Conservation (phyloP, 2,888 invertebrate species). For the Protonemura montana region DNA sequence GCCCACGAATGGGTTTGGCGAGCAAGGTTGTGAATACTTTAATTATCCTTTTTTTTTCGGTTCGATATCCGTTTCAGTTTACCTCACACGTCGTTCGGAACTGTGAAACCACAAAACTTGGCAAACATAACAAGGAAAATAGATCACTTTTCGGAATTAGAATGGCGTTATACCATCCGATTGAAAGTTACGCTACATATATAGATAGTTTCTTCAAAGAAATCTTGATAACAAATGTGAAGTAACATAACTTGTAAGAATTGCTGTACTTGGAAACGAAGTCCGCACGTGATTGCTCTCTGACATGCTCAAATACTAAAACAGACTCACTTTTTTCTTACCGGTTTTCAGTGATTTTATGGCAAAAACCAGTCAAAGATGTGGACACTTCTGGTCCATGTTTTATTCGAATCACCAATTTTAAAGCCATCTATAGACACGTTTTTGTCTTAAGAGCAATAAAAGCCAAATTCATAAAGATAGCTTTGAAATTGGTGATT, state of each 20-base stretch:
- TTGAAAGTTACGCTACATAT: background rate
- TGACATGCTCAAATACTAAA: background rate
- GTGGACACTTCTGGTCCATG: too few relatives aligned
- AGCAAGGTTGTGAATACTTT: background rate
- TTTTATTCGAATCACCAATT: too few relatives aligned
- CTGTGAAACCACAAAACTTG: background rate
- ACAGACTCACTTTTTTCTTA: background rate
- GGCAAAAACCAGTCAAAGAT: background rate
- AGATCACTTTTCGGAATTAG: background rate
- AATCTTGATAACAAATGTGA: background rate
- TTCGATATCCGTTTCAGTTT: background rate
- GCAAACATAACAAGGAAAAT: background rate
- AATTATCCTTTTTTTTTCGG: background rate
- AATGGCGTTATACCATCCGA: background rate
- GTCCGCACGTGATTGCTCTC: background rate
- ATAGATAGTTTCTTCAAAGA: background rate
- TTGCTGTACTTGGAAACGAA: background rate
- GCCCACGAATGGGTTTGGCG: background rate
- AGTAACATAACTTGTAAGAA: background rate
- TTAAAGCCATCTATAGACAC: too few relatives aligned
- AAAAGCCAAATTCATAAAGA: too few relatives aligned
- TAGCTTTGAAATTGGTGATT: too few relatives aligned
- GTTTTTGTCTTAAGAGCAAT: too few relatives aligned
- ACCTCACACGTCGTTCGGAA: background rate
- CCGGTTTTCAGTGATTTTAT: background rate